These are phyloP conservation scores for Heliconius hermathena DNA, from an alignment of 1,140 invertebrate species.

Conservation along the genomic window DNA sequence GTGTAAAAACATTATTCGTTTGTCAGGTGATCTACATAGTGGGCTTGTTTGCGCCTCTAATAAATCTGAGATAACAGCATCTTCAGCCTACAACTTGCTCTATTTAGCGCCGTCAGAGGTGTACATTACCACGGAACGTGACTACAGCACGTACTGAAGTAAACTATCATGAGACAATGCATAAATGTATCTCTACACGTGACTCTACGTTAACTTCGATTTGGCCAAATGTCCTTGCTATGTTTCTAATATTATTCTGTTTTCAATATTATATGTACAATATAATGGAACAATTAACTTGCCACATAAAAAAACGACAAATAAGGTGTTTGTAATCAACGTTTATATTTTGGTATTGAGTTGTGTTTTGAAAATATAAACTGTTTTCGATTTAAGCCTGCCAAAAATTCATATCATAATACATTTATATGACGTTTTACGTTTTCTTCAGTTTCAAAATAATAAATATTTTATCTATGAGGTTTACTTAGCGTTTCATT, in stretches of 20 bases:
- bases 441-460: constrained; percentile 15
- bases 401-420: constrained; percentile 17
- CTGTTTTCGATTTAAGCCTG: constrained; percentile 12
- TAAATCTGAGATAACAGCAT: constrained; percentile 56
- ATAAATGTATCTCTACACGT: constrained; percentile 43
- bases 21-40: constrained; percentile 73
- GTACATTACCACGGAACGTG: constrained; percentile 51
- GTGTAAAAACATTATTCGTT: constrained; percentile 75
- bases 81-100: constrained; percentile 46
- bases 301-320: constrained; percentile 11
- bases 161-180: constrained; percentile 55
- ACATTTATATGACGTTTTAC: constrained; percentile 20
- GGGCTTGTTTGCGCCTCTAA: constrained; percentile 56
- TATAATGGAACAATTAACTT: constrained; percentile 13
- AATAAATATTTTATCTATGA: constrained; percentile 16
- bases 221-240: constrained; percentile 30
- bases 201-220: constrained; percentile 34
- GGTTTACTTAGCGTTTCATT: constrained; percentile 22
- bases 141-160: constrained; percentile 63
- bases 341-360: constrained; percentile 26
- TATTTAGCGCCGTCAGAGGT: constrained; percentile 36
- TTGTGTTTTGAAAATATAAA: constrained; percentile 23
- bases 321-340: constrained; percentile 9
- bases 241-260: constrained; percentile 27
- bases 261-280: constrained; percentile 37